Evolutionary conservation across 2,113 vertebrate species (phyloP).

Genomic region (Sigmodon hispidus): DNA sequence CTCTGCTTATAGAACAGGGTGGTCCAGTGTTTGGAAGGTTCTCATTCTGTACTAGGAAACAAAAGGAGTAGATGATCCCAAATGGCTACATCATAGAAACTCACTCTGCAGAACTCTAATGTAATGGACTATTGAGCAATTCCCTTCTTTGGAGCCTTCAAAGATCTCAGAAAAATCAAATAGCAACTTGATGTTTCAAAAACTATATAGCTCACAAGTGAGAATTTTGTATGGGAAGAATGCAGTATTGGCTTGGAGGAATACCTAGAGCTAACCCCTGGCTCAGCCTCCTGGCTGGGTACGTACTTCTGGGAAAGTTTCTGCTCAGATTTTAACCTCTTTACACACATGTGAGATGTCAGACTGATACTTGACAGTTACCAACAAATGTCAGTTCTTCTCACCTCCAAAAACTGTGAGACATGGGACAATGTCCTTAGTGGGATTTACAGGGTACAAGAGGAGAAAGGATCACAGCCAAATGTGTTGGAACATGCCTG

Average conservation of each 20-base stretch:
- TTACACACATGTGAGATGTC: background rate
- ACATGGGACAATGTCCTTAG: too few species aligned
- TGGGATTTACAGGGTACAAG: background rate
- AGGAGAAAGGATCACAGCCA: background rate
- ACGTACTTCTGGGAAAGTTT: background rate
- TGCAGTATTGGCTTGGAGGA: background rate
- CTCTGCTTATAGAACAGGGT: background rate
- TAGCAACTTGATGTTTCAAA: background rate
- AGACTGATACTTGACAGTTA: background rate
- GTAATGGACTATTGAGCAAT: background rate
- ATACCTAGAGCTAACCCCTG: background rate
- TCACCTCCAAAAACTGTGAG: background rate
- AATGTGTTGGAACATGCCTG: background rate
- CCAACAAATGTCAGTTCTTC: background rate
- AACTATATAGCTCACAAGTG: background rate
- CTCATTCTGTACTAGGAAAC: background rate
- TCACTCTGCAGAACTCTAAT: background rate
- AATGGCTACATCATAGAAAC: background rate
- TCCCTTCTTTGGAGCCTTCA: slow-evolving; percentile 7
- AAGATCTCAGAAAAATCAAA: slow-evolving; percentile 16
- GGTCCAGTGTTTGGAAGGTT: background rate
- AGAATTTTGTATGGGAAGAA: background rate
- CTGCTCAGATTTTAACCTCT: background rate
- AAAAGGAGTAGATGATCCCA: background rate
- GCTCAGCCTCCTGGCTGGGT: background rate